phyloP scores from a whole-genome alignment of 2,113 vertebrate species.

The Puma concolor region DNA sequence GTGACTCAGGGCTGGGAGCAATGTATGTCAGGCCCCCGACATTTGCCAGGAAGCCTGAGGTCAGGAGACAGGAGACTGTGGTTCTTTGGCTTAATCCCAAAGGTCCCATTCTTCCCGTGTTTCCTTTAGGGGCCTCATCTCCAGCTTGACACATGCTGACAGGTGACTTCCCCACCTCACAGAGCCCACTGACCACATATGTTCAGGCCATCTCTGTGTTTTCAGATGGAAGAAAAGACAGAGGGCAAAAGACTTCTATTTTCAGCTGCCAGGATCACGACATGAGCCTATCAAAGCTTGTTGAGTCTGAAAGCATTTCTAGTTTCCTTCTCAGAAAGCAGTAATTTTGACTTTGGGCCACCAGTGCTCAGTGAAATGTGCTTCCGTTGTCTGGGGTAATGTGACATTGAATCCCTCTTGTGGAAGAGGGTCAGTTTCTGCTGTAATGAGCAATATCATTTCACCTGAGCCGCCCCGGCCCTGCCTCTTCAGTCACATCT shows the following conservation, averaged over 20 bases:
- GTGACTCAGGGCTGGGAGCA: not conserved
- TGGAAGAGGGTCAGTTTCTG: not conserved
- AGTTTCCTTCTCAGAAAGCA: constrained; percentile 33
- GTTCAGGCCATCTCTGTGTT: not conserved
- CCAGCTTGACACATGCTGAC: not conserved
- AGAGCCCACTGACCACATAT: not conserved
- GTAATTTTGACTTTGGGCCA: constrained; percentile 34
- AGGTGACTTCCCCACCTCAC: not conserved
- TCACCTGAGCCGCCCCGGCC: not conserved
- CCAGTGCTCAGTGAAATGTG: not conserved
- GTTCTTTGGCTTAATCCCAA: not conserved
- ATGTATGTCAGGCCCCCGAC: not conserved
- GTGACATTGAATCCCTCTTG: not conserved
- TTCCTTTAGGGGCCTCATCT: not conserved
- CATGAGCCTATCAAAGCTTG: not conserved
- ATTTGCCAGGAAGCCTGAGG: not conserved
- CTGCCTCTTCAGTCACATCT: not conserved
- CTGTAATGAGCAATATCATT: not conserved
- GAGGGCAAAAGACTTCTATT: constrained; percentile 29
- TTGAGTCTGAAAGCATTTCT: not conserved
- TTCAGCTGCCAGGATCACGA: not conserved
- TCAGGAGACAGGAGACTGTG: not conserved
- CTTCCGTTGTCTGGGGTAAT: not conserved
- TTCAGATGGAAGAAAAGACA: not conserved
- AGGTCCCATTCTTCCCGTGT: fast-evolving